Base-by-base conservation (phyloP, 2,113 vertebrate species). In the Upupa epops region DNA sequence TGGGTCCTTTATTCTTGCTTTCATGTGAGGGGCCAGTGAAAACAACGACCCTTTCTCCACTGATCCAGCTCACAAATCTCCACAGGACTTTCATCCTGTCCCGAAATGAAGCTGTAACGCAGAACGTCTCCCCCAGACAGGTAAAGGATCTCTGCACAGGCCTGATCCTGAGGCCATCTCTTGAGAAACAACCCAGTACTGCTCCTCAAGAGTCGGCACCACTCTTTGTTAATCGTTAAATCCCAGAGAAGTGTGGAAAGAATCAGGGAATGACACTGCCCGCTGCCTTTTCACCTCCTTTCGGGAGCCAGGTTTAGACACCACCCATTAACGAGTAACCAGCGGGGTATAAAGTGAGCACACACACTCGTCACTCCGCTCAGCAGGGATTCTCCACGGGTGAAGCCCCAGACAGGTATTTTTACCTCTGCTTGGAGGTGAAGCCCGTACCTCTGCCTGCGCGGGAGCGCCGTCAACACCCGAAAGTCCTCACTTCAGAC, bases 251-350 rank as follows among this genome's bases (percentile, higher is more conserved):
- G 6, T 8, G n/a, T 52, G 24, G n/a, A 63, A 81, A 71, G 8
- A 19, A 25, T 42, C 40, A 42, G 40, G 40, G 11, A 42, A 15
- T 0, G 0, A 46, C 13, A 31, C 9, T 36, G 13, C 32, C n/a
- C 31, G 3, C 19, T 69, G 68, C 13, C 71, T n/a, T 88, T 92
- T 69, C 34, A 60, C 52, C 29, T 48, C 4, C 63, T 52, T 17
- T 42, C 17, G 11, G 48, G 66, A 71, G 37, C 34, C 18, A n/a
- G 46, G 25, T 17, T 77, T 45, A 71, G 31, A 24, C 6, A 36
- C 42, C 13, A n/a, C 11, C 6, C 6, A 18, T 78, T 83, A 87
- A 77, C 54, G 19, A 82, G 40, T 87, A 65, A 91, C 64, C n/a
- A 76, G 32, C 32, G 54, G 1, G 28, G 20, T 6, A 5, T 59